phyloP scores from a whole-genome alignment of 2,113 vertebrate species.

The Oreotrochilus melanogaster region DNA sequence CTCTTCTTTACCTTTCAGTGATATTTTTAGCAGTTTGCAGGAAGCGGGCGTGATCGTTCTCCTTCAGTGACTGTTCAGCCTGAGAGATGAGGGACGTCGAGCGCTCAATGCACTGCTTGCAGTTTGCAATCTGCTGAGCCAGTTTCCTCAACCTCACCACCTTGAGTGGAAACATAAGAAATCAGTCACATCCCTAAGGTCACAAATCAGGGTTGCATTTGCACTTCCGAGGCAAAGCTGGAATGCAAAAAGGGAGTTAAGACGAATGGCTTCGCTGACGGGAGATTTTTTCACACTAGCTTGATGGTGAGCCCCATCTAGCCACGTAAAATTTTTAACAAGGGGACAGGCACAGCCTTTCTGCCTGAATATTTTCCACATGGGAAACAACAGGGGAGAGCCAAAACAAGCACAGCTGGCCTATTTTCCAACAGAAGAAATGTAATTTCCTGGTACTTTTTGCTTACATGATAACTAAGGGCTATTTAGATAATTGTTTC shows the following conservation, averaged over 20 bases:
- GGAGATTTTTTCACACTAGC: not conserved
- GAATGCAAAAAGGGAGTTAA: constrained; percentile 10
- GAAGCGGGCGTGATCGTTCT: constrained; percentile 92
- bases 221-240: not conserved
- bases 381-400: constrained; percentile 62
- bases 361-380: constrained; percentile 74
- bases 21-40: constrained; percentile 95
- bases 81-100: constrained; percentile 96
- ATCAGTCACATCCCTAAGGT: constrained; percentile 7
- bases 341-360: constrained; percentile 48
- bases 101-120: constrained; percentile 96
- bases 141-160: constrained; percentile 92
- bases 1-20: constrained; percentile 88
- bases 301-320: constrained; percentile 5
- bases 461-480: constrained; percentile 73
- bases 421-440: constrained; percentile 66
- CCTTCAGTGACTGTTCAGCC: constrained; percentile 94
- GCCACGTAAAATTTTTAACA: constrained; percentile 55
- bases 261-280: constrained; percentile 17
- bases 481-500: constrained; percentile 77
- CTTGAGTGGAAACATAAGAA: constrained; percentile 74
- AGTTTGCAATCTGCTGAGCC: constrained; percentile 95
- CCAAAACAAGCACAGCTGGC: constrained; percentile 83
- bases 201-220: not conserved
- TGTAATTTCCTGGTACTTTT: constrained; percentile 78